Conservation (phyloP, 2,113 vertebrate species). For the Siphamia tubifer region DNA sequence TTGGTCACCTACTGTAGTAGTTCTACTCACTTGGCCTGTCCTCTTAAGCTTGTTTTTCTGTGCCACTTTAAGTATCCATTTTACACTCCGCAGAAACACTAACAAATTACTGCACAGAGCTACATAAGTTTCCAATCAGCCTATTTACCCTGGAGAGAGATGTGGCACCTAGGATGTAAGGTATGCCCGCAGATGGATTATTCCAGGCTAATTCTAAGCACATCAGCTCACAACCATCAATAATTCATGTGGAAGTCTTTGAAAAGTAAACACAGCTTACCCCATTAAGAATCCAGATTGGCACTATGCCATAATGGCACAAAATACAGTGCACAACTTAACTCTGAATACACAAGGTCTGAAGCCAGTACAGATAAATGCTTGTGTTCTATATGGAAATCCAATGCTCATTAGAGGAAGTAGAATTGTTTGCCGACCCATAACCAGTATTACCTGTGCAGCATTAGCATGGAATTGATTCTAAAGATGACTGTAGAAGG, state of each 20-base stretch:
- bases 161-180: constrained; percentile 31
- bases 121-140: constrained; percentile 37
- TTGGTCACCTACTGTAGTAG: not conserved
- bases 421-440: constrained; percentile 22
- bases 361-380: not conserved
- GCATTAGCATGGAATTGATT: constrained; percentile 54
- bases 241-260: constrained; percentile 75
- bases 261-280: constrained; percentile 71
- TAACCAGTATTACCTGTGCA: constrained; percentile 44
- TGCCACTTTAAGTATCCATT: constrained; percentile 25
- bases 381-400: constrained; percentile 46
- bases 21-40: not conserved
- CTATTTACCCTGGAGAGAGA: constrained; percentile 47
- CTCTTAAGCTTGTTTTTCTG: not conserved
- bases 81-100: constrained; percentile 41
- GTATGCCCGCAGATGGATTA: constrained; percentile 49
- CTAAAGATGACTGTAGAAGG: constrained; percentile 53
- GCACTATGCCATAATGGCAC: constrained; percentile 36
- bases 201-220: constrained; percentile 60
- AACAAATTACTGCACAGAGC: constrained; percentile 35
- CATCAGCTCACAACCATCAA: constrained; percentile 64
- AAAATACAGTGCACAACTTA: constrained; percentile 19
- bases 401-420: constrained; percentile 58
- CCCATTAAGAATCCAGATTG: constrained; percentile 62
- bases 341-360: constrained; percentile 13